phyloP scores from a whole-genome alignment of 2,888 invertebrate genomes.

The Gisinianus flammeolus region DNA sequence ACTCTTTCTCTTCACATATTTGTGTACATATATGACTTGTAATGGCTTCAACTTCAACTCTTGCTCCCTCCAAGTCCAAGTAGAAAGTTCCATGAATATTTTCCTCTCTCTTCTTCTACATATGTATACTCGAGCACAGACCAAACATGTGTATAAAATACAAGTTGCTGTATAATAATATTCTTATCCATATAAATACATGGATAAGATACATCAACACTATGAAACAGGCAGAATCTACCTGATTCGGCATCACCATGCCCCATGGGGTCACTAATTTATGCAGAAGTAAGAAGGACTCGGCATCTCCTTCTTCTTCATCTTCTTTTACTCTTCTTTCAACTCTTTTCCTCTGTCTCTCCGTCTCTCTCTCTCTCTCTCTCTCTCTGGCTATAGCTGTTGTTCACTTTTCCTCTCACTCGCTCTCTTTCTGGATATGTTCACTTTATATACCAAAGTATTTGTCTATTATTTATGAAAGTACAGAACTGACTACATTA shows the following conservation, averaged over 20 bases:
- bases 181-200: neutral
- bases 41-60: neutral
- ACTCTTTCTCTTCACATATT: slow-evolving; percentile 6
- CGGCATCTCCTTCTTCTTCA: slow-evolving; percentile 28
- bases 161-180: neutral
- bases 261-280: slow-evolving; percentile 43
- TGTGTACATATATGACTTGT: neutral
- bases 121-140: neutral
- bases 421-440: neutral
- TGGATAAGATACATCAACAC: slow-evolving; percentile 20
- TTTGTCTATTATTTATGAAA: neutral
- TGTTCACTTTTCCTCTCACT: neutral
- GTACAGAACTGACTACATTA: neutral
- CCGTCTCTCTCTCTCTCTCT: slow-evolving; percentile 3
- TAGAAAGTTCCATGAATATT: slow-evolving; percentile 20
- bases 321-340: neutral
- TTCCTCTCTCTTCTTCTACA: neutral
- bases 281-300: slow-evolving; percentile 38
- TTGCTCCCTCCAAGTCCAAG: neutral
- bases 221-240: slow-evolving; percentile 34
- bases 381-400: neutral
- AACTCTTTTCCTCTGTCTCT: neutral
- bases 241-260: slow-evolving; percentile 40
- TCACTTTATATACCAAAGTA: neutral
- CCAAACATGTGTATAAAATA: neutral